These are phyloP conservation scores for Diglossa cyanea DNA, from an alignment of 2,797 vertebrate species.

Conservation along the genomic window DNA sequence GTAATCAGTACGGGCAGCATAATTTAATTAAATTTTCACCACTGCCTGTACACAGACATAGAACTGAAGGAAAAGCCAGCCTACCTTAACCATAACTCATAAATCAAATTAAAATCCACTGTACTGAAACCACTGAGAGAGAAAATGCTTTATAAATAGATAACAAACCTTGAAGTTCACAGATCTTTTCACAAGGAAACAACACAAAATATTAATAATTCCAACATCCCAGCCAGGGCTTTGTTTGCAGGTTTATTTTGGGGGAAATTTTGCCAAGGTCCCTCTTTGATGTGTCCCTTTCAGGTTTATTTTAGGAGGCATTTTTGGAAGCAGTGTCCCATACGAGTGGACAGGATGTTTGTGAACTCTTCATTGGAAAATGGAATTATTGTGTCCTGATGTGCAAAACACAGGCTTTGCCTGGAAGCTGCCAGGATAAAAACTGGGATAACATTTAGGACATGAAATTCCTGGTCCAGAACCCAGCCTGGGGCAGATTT, in stretches of 20 bases:
- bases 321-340: not conserved
- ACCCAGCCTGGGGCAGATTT: not conserved
- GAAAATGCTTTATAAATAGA: not conserved
- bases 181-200: not conserved
- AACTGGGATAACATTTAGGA: not conserved
- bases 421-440: not conserved
- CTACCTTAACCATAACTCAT: not conserved
- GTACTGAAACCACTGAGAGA: not conserved
- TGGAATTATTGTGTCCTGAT: constrained; percentile 4
- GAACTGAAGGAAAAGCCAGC: not conserved
- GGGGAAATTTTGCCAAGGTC: not conserved
- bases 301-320: not conserved
- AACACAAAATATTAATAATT: not conserved
- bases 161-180: not conserved
- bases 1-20: not conserved
- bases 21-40: not conserved
- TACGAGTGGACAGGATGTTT: constrained; percentile 18
- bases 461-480: not conserved
- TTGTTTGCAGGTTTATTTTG: constrained; percentile 12
- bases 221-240: not conserved
- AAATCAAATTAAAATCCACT: not conserved
- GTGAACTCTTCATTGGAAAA: constrained; percentile 6
- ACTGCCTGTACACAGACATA: accelerated
- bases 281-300: not conserved
- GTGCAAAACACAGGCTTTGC: not conserved